Conservation (phyloP, 2,113 vertebrate species). For the Pontoporia blainvillei region DNA sequence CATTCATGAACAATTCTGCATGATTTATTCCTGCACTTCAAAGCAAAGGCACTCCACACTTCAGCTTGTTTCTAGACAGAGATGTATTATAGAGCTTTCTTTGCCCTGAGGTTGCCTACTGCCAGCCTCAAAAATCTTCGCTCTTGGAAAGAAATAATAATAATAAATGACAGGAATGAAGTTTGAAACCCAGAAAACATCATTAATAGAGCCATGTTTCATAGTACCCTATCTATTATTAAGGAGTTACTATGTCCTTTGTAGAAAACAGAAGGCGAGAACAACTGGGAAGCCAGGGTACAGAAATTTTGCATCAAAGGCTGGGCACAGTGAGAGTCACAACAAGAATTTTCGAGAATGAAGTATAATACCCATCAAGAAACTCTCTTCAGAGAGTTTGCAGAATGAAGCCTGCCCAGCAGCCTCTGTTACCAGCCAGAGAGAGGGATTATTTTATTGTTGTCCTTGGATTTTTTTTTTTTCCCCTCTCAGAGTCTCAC, state of each 20-base stretch:
- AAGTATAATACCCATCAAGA: background rate
- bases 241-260: constrained; percentile 44
- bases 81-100: constrained; percentile 49
- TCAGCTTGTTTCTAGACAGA: constrained; percentile 64
- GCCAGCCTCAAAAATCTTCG: constrained; percentile 43
- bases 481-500: background rate
- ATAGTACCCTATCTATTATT: constrained; percentile 61
- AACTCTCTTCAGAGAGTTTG: background rate
- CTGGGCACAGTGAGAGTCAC: background rate
- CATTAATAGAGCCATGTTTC: constrained; percentile 59
- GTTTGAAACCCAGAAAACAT: constrained; percentile 54
- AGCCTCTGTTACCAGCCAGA: background rate
- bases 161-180: constrained; percentile 57
- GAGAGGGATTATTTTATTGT: background rate
- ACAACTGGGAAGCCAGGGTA: constrained; percentile 1
- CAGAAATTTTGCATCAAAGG: constrained; percentile 40
- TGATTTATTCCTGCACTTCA: constrained; percentile 70
- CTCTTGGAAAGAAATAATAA: constrained; percentile 45
- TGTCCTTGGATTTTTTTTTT: background rate
- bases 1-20: constrained; percentile 68
- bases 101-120: constrained; percentile 56
- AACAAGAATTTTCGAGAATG: background rate
- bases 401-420: background rate
- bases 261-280: constrained; percentile 17
- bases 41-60: constrained; percentile 56